Evolutionary conservation across 2,888 invertebrate genomes (phyloP).

Genomic region (Limnephilus marmoratus): DNA sequence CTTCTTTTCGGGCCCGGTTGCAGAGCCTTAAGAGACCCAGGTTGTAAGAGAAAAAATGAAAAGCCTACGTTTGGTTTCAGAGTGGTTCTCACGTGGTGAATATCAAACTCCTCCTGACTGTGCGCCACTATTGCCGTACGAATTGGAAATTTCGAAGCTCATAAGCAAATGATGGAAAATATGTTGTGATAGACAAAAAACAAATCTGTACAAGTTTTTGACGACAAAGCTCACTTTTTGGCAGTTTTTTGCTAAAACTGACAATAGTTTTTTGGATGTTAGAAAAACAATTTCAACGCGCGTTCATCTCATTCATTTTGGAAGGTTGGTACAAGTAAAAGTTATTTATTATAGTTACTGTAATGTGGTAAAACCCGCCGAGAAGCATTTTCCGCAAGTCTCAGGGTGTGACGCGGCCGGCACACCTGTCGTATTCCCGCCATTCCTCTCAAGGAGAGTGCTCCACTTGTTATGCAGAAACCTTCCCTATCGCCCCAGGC

Average conservation of each 20-base stretch:
- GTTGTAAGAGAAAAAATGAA: not conserved
- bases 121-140: too few species aligned
- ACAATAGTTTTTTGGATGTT: too few species aligned
- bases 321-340: too few species aligned
- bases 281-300: too few species aligned
- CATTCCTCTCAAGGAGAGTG: not conserved
- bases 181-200: not conserved
- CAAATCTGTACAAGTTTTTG: not conserved
- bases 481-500: slow-evolving; percentile 3
- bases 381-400: slow-evolving; percentile 29
- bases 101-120: not conserved
- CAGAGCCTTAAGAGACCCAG: not conserved
- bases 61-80: not conserved
- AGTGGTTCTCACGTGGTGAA: not conserved
- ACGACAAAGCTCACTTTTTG: not conserved
- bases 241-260: too few species aligned
- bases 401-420: slow-evolving; percentile 39
- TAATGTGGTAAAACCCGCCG: not conserved
- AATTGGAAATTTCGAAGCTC: too few species aligned
- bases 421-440: slow-evolving; percentile 57
- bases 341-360: too few species aligned
- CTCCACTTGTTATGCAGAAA: not conserved
- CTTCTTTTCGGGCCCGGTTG: too few species aligned
- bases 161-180: too few species aligned
- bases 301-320: too few species aligned